A percentile compares a stretch with the other conserved stretches of the same genome.
Evolutionary conservation across 2,113 vertebrate species (phyloP).

Genomic region (Hystrix brachyura): DNA sequence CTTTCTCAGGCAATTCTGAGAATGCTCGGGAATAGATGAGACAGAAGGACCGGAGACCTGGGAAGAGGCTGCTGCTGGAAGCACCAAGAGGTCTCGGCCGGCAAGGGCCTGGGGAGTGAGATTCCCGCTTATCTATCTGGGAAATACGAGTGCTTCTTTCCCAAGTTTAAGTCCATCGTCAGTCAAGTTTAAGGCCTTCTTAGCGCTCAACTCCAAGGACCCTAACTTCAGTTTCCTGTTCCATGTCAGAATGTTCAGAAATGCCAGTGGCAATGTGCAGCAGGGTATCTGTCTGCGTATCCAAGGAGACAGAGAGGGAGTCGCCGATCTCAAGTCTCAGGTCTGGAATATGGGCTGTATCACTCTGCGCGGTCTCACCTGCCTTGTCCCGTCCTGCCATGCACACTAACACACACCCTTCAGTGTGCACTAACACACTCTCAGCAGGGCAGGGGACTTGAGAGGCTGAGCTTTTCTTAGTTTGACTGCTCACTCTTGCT

Average conservation of each 20-base stretch:
- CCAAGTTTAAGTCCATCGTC: neutral
- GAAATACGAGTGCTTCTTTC: neutral
- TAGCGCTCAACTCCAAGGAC: neutral
- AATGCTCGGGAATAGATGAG: fast-evolving
- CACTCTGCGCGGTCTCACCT: neutral
- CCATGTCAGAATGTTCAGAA: neutral
- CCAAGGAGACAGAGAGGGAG: neutral
- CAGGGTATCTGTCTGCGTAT: too few species aligned
- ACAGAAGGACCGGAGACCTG: fast-evolving
- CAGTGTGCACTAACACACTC: neutral
- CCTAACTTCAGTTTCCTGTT: neutral
- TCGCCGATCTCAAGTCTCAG: neutral
- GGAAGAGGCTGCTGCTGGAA: neutral
- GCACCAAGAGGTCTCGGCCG: neutral
- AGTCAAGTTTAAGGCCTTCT: neutral
- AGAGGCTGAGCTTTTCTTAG: fast-evolving
- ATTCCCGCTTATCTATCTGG: neutral
- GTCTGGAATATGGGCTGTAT: neutral
- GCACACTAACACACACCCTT: neutral
- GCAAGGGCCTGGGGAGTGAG: fast-evolving
- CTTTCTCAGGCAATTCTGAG: too few species aligned
- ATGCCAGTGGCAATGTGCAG: neutral
- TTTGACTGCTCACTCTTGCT: fast-evolving
- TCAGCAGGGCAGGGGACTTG: fast-evolving
- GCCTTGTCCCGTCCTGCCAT: neutral